Evolutionary conservation across 2,797 vertebrate genomes (phyloP), one percentile per base, ranked within the genome.

Genomic region (Lutra lutra): DNA sequence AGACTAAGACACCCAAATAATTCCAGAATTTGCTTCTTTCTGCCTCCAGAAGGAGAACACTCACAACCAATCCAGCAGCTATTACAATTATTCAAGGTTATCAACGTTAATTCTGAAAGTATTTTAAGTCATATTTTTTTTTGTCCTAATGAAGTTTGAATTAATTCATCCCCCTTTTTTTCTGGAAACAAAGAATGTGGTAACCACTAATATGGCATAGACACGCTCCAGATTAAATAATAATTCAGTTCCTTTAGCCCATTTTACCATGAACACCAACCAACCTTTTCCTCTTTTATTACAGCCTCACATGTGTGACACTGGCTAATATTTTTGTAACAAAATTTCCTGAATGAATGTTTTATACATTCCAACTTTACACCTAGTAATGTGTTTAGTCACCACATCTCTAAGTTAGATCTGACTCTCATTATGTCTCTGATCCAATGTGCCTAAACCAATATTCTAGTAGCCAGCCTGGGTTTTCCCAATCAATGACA

Each of bases 121-220:
- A 75, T 46, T 83, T 83, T 73, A 88, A 56, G 8, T 66, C 40
- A 48, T 54, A 48, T 48, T 14, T 84, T 86, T 91, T 91, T 89
- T 62, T 14, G 20, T 73, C 17, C 25, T 68, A 83, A 93, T 84
- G 29, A 95, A 86, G 7, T 92, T 86, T 89, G n/a, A 95, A 68
- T 10, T 79, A 92, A 89, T 85, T 78, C 66, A 64, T 86, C 4
- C 20, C 51, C 27, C 5, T 27, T 64, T 93, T 86, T 86, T 35
- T n/a, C 46, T 62, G 9, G 38, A 83, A 84, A 82, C 17, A 91
- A 86, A 73, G 85, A 73, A 0, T 4, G 15, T 64, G 3, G 0
- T 83, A 64, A 60, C 32, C 3, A 79, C 66, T 93, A 56, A 1
- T 66, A 32, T 40, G 11, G 21, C 2, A 68, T 48, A 14, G 9